A percentile compares a stretch with the other conserved stretches of the same genome.
These are phyloP conservation scores for Pachliopta kotzebuea DNA, from an alignment of 2,888 invertebrate genomes.

Conservation along the genomic window DNA sequence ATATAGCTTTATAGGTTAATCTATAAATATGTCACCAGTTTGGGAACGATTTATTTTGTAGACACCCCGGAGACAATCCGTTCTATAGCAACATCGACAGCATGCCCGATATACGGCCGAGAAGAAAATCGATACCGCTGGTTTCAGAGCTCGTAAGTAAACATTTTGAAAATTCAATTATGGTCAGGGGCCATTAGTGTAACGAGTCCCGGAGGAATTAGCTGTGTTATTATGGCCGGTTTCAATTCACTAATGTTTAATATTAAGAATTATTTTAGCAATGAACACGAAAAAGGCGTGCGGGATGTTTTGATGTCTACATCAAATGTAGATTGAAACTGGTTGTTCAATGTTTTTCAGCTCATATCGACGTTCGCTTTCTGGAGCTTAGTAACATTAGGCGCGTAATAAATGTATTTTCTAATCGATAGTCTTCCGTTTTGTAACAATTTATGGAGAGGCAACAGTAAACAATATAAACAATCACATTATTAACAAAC, in stretches of 20 bases:
- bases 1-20: too few relatives aligned
- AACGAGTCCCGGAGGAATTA: slow-evolving; percentile 50
- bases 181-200: slow-evolving; percentile 34
- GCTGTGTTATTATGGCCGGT: slow-evolving; percentile 60
- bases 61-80: slow-evolving; percentile 96
- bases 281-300: slow-evolving; percentile 7
- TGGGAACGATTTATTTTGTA: slow-evolving; percentile 56
- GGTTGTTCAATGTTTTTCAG: slow-evolving; percentile 71
- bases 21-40: slow-evolving; percentile 5
- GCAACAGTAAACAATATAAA: not conserved
- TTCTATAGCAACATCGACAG: slow-evolving; percentile 99
- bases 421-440: slow-evolving; percentile 58
- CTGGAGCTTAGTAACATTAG: slow-evolving; percentile 77
- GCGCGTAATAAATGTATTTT: slow-evolving; percentile 80
- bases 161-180: slow-evolving; percentile 30
- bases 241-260: slow-evolving; percentile 49
- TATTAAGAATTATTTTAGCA: not conserved
- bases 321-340: slow-evolving; percentile 66
- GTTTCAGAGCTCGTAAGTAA: slow-evolving; percentile 99
- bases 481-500: not conserved
- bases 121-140: slow-evolving; percentile 97
- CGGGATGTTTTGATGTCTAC: slow-evolving; percentile 17
- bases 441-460: slow-evolving; percentile 58
- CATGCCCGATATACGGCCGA: slow-evolving; percentile 98
- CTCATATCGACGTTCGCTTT: slow-evolving; percentile 76